Percentiles rank a stretch among this genome's conserved stretches.
phyloP scores from a whole-genome alignment of 37 sponge, comb jelly and placozoan species.

The Halichondria panicea region DNA sequence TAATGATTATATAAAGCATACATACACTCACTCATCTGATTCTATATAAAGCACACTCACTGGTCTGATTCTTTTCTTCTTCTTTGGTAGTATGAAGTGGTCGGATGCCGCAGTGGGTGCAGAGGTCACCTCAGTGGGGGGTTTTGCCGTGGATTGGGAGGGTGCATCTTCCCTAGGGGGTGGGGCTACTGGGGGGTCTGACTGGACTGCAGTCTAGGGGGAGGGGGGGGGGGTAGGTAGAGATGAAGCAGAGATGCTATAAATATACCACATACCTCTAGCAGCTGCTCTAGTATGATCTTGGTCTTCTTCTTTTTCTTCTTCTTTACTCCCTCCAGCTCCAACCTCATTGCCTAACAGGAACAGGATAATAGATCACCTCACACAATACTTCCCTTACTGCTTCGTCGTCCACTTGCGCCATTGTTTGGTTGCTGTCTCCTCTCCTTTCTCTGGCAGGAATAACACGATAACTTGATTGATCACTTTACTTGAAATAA shows the following conservation, averaged over 20 bases:
- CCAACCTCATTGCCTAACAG: neutral
- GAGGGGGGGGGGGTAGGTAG: too few species aligned
- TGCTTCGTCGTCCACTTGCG: too few species aligned
- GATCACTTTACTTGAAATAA: too few species aligned
- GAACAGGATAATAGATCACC: neutral
- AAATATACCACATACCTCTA: too few species aligned
- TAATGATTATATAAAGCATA: too few species aligned
- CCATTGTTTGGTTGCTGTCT: too few species aligned
- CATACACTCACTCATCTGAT: too few species aligned
- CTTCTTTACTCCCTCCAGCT: conserved; percentile 13
- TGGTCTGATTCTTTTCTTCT: conserved; percentile 58
- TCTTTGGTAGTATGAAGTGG: conserved; percentile 49
- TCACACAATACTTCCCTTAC: neutral
- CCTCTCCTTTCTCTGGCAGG: too few species aligned
- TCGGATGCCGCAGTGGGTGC: neutral
- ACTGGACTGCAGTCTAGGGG: too few species aligned
- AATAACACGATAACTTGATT: too few species aligned
- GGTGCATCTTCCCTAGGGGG: neutral
- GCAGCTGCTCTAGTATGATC: neutral
- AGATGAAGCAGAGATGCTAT: too few species aligned
- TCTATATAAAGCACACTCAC: conserved; percentile 38
- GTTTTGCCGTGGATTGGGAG: neutral
- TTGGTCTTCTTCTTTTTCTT: conserved; percentile 10
- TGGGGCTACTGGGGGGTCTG: too few species aligned
- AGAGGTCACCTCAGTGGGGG: neutral